Evolutionary conservation across 1,140 invertebrate species (phyloP).

Genomic region (Leptopilina boulardi): DNA sequence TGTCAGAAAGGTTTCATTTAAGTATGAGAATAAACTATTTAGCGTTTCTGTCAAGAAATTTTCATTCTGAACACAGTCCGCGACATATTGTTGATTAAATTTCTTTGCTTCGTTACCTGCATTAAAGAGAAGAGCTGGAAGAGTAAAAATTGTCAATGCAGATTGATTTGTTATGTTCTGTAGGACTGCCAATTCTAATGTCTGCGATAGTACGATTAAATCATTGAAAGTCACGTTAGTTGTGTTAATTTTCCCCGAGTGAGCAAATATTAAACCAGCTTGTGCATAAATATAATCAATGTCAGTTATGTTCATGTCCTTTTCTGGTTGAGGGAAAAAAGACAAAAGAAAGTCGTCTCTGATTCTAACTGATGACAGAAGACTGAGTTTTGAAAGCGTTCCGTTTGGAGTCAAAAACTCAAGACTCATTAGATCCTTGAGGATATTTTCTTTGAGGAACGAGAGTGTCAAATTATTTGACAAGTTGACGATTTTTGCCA

Average conservation of each 20-base stretch:
- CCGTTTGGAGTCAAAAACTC: background rate
- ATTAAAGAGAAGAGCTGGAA: background rate
- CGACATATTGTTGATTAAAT: background rate
- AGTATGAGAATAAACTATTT: background rate
- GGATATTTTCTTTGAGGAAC: background rate
- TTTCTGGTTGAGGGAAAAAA: background rate
- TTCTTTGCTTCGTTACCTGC: background rate
- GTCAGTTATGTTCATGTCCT: background rate
- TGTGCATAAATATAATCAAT: background rate
- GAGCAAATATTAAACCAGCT: background rate
- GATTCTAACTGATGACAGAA: background rate
- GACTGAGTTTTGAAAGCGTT: background rate
- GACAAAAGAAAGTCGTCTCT: background rate
- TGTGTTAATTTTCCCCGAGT: background rate
- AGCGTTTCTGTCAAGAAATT: background rate
- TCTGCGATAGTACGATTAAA: too few species aligned
- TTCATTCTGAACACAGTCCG: background rate
- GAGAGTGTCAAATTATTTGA: background rate
- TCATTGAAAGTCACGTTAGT: background rate
- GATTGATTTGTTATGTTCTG: background rate
- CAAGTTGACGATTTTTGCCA: background rate
- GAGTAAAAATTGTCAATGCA: background rate
- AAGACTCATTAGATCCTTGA: background rate
- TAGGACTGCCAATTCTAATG: background rate
- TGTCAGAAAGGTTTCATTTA: background rate